These are phyloP conservation scores for Cromileptes altivelis DNA, from an alignment of 2,113 vertebrate genomes.

Conservation along the genomic window DNA sequence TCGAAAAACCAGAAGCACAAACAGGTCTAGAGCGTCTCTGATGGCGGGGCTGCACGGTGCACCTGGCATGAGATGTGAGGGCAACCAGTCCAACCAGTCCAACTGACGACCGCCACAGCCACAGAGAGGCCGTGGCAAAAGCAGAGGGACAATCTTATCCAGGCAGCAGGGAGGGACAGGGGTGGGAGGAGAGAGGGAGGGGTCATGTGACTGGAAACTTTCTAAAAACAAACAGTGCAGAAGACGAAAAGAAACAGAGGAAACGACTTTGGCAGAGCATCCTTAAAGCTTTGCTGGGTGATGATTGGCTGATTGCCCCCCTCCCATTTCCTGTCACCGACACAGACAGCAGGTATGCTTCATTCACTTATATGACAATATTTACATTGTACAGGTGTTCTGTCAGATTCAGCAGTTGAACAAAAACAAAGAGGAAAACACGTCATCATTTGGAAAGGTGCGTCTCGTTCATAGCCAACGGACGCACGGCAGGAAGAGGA, in stretches of 20 bases:
- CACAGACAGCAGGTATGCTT: conserved; percentile 45
- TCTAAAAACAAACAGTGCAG: conserved; percentile 40
- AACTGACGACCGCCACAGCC: conserved; percentile 26
- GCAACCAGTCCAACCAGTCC: conserved; percentile 46
- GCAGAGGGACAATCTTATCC: conserved; percentile 35
- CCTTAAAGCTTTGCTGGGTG: conserved; percentile 80
- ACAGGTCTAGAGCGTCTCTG: conserved; percentile 18
- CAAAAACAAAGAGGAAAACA: conserved; percentile 36
- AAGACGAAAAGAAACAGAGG: conserved; percentile 10
- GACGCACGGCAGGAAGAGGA: conserved; percentile 48
- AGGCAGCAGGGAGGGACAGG: neutral
- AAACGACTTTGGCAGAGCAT: conserved; percentile 80
- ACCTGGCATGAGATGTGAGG: conserved; percentile 46
- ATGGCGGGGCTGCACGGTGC: conserved; percentile 29
- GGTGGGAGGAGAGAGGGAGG: neutral
- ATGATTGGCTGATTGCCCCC: conserved; percentile 71
- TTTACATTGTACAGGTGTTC: conserved; percentile 63
- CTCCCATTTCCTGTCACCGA: conserved; percentile 24
- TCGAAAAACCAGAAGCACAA: no score
- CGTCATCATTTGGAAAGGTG: conserved; percentile 4
- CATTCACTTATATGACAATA: conserved; percentile 58
- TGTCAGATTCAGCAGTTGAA: conserved; percentile 36
- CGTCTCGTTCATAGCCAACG: neutral
- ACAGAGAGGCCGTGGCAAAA: conserved; percentile 17
- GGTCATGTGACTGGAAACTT: conserved; percentile 7